phyloP scores from a whole-genome alignment of 2,888 invertebrate genomes.

The Caenorhabditis sp. region DNA sequence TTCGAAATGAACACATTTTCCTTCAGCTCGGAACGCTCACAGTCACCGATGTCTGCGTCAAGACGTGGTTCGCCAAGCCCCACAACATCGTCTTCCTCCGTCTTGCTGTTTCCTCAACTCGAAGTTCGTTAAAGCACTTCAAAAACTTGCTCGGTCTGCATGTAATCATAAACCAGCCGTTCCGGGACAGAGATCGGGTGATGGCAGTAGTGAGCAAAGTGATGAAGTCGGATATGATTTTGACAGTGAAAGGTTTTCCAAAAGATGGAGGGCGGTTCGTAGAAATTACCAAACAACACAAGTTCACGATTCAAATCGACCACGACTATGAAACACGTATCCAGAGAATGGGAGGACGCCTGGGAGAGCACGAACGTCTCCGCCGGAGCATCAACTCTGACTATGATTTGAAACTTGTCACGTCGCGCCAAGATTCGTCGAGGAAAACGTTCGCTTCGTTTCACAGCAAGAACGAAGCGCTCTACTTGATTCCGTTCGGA shows the following conservation, averaged over 20 bases:
- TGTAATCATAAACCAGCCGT: conserved; percentile 5
- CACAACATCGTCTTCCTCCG: conserved; percentile 5
- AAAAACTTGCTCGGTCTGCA: conserved; percentile 20
- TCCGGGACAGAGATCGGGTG: no score
- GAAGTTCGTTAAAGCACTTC: conserved; percentile 1
- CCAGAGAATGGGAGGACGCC: background rate
- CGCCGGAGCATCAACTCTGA: no score
- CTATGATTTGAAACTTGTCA: no score
- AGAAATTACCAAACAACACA: background rate
- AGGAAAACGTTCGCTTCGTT: conserved; percentile 1
- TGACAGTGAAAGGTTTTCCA: conserved; percentile 25
- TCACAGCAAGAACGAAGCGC: background rate
- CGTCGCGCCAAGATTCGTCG: no score
- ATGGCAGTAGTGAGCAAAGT: conserved; percentile 28
- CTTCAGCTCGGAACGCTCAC: conserved; percentile 20
- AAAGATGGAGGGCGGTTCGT: background rate
- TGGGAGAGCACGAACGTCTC: conserved; percentile 1
- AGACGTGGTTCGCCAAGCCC: conserved; percentile 1
- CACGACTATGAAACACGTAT: conserved; percentile 11
- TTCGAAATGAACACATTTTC: background rate
- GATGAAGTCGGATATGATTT: conserved; percentile 21
- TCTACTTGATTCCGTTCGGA: background rate
- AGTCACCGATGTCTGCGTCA: background rate
- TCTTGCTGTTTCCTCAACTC: background rate
- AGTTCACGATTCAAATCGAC: conserved; percentile 15